Percentiles rank a stretch among this genome's conserved stretches.
These are phyloP conservation scores for Sphyrna mokarran DNA, from an alignment of 2,113 vertebrate species.

Conservation along the genomic window DNA sequence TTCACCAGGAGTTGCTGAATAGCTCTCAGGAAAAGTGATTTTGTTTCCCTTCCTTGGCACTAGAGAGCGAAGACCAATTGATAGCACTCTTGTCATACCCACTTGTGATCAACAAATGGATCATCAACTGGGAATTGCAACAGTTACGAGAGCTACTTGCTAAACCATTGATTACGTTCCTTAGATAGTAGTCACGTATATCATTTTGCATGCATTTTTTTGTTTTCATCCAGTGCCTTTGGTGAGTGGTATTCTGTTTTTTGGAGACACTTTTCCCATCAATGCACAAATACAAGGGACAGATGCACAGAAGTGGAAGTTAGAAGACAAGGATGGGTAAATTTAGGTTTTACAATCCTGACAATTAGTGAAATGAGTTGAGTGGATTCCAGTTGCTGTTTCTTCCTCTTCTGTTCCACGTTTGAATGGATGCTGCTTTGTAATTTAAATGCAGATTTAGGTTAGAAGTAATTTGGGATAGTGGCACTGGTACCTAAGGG, in stretches of 20 bases:
- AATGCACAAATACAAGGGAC: not conserved
- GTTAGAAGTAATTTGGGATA: not conserved
- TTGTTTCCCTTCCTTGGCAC: not conserved
- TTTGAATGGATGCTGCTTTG: not conserved
- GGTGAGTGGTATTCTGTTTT: not conserved
- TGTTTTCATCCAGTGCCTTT: not conserved
- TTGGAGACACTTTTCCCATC: not conserved
- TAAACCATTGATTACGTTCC: not conserved
- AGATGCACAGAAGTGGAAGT: not conserved
- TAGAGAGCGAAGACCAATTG: not conserved
- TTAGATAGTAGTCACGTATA: not conserved
- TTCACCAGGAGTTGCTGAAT: not conserved
- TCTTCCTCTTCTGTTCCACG: not conserved
- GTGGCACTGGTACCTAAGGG: not conserved
- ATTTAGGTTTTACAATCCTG: not conserved
- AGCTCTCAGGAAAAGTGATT: not conserved
- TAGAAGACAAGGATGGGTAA: not conserved
- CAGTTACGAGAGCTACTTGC: not conserved
- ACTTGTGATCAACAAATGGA: not conserved
- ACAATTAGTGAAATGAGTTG: not conserved
- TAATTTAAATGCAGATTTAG: not conserved
- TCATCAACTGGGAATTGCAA: not conserved
- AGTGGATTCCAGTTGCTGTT: not conserved
- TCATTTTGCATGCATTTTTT: not conserved
- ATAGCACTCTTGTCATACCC: no score